Percentiles rank a stretch among this genome's conserved stretches.
Conservation (phyloP, 2,113 vertebrate genomes). For the Anarrhichthys ocellatus region DNA sequence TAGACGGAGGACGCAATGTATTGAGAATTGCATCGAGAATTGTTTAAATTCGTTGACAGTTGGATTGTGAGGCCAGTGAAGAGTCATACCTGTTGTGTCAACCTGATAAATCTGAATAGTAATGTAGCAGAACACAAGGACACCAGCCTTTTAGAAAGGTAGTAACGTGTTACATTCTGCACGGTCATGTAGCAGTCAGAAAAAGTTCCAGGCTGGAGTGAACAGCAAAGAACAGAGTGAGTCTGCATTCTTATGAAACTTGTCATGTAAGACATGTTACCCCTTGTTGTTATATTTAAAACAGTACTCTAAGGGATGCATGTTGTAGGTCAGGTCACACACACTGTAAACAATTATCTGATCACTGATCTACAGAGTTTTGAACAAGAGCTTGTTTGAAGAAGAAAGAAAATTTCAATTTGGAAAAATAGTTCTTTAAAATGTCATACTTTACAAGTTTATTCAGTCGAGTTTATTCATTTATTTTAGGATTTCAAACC, state of each 20-base stretch:
- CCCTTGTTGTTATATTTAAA: neutral
- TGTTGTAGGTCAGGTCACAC: neutral
- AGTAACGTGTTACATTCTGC: slow-evolving; percentile 63
- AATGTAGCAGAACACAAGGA: slow-evolving; percentile 70
- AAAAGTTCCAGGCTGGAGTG: slow-evolving; percentile 89
- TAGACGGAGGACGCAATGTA: too few relatives aligned
- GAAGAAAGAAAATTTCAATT: neutral
- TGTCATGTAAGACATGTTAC: neutral
- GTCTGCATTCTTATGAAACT: slow-evolving; percentile 83
- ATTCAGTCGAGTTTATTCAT: neutral
- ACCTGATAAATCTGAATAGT: neutral
- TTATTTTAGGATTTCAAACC: neutral
- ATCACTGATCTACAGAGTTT: neutral
- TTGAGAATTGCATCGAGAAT: too few relatives aligned
- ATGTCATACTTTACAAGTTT: neutral
- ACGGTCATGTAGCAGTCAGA: slow-evolving; percentile 90
- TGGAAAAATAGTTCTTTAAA: neutral
- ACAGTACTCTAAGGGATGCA: neutral
- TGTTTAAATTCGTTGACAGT: too few relatives aligned
- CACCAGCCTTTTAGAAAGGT: slow-evolving; percentile 61
- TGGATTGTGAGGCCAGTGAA: neutral
- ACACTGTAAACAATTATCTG: neutral
- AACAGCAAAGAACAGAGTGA: slow-evolving; percentile 92
- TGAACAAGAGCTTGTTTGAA: neutral
- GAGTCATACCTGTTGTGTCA: neutral